Evolutionary conservation across 2,888 invertebrate species (phyloP).

Genomic region (Yponomeuta evonymella): DNA sequence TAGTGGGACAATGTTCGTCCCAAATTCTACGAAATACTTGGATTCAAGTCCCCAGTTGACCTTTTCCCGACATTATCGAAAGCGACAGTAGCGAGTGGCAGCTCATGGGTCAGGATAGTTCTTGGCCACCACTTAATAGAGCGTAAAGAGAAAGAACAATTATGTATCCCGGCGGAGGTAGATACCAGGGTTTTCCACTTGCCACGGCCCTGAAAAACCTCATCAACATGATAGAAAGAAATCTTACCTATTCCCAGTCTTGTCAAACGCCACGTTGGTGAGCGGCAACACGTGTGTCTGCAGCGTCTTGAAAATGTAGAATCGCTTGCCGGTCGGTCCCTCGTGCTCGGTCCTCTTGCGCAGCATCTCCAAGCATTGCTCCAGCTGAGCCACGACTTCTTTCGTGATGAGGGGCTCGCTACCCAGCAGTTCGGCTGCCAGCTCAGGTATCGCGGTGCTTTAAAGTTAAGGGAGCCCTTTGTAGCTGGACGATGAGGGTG

Average conservation of each 20-base stretch:
- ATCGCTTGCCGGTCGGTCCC: conserved; percentile 76
- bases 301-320: conserved; percentile 80
- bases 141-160: no score
- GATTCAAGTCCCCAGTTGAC: no score
- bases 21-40: no score
- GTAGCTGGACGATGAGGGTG: no score
- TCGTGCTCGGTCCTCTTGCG: conserved; percentile 79
- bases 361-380: conserved; percentile 77
- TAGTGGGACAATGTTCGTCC: no score
- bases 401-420: conserved; percentile 76
- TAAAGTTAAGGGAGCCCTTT: background rate
- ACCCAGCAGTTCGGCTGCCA: conserved; percentile 66
- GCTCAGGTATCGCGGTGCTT: conserved; percentile 74
- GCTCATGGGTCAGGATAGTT: no score
- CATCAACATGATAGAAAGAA: background rate
- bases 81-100: no score
- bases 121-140: no score
- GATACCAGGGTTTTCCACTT: no score
- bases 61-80: no score
- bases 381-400: conserved; percentile 74
- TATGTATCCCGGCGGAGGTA: no score
- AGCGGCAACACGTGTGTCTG: conserved; percentile 82
- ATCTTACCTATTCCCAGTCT: conserved; percentile 77
- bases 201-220: no score
- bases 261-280: conserved; percentile 83